Evolutionary conservation across 2,888 invertebrate species (phyloP), one percentile per base, ranked within the genome.

Genomic region (Coelinius sp.): DNA sequence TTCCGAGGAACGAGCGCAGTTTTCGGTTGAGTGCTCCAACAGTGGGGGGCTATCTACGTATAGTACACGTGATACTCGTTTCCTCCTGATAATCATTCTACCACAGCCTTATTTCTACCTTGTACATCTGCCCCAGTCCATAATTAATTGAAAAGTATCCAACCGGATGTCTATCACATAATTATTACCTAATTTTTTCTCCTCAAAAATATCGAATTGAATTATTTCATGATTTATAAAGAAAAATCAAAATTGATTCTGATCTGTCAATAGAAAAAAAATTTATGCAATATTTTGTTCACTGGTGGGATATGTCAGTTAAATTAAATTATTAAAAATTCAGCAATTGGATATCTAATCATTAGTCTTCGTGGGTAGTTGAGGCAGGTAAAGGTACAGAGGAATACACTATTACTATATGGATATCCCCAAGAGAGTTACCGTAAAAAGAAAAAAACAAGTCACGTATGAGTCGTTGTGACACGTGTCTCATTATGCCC

Each of bases 21-120:
- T 76, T 74, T 76, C 74, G 74, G 70, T 76, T 69, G 76, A 76
- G 76, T 73, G 74, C 72, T 68, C 71, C 56, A 27, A 59, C 31
- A 4, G 31, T 4, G 56, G 64, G 64, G 68, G 27, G 49, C 53
- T 53, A 41, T 56, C 46, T 56, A 38, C n/a, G n/a, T 20, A 35
- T 12, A 7, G 22, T 62, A 62, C 22, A 38, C 24, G n/a, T 24
- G 6, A 24, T 41, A 63, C 22, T 20, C 35, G 59, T 35, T 62
- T 38, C 41, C 41, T 63, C 63, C 63, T 63, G 14, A 63, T 41
- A 24, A 63, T 63, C 41, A 63, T 41, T 63, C 41, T 63, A 4
- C 25, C 27, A 14, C 27, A 14, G 12, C 53, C 24, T 22, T 25
- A 20, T 53, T 25, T 53, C 44, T 27, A 25, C 25, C n/a, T 8